A percentile compares a stretch with the other conserved stretches of the same genome.
Evolutionary conservation across 2,888 invertebrate genomes (phyloP).

Genomic region (Resseliella maxima): DNA sequence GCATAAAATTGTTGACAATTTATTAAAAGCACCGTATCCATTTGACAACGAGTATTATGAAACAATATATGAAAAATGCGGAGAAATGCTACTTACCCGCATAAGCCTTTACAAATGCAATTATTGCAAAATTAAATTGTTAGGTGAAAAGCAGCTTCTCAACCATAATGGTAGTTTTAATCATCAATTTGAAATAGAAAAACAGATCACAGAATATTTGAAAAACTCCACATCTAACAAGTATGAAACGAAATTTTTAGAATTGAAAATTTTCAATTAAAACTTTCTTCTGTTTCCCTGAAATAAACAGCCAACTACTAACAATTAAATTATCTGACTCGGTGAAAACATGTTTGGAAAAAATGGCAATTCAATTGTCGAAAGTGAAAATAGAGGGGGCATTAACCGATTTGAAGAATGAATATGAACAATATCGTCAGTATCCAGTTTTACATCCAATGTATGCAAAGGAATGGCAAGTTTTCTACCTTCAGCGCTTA

Average conservation of each 20-base stretch:
- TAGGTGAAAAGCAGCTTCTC: neutral
- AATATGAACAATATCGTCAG: neutral
- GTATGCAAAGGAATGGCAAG: neutral
- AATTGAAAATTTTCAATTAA: neutral
- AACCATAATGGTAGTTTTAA: neutral
- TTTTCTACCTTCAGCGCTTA: neutral
- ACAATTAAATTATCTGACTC: neutral
- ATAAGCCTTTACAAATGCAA: neutral
- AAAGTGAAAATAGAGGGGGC: neutral
- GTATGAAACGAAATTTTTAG: neutral
- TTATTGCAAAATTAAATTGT: neutral
- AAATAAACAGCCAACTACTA: neutral
- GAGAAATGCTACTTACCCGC: neutral
- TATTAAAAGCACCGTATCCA: neutral
- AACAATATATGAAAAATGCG: neutral
- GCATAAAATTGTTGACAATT: neutral
- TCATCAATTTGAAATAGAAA: neutral
- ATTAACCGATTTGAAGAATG: neutral
- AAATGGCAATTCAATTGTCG: neutral
- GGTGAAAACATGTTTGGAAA: neutral
- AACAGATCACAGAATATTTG: neutral
- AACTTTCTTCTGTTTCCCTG: too few species aligned
- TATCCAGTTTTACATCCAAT: neutral
- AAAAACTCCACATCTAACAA: neutral
- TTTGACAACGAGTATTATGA: neutral